These are phyloP conservation scores for Strongylocentrotus purpuratus DNA, from an alignment of 35 echinoderm and acorn worm species.

Conservation along the genomic window DNA sequence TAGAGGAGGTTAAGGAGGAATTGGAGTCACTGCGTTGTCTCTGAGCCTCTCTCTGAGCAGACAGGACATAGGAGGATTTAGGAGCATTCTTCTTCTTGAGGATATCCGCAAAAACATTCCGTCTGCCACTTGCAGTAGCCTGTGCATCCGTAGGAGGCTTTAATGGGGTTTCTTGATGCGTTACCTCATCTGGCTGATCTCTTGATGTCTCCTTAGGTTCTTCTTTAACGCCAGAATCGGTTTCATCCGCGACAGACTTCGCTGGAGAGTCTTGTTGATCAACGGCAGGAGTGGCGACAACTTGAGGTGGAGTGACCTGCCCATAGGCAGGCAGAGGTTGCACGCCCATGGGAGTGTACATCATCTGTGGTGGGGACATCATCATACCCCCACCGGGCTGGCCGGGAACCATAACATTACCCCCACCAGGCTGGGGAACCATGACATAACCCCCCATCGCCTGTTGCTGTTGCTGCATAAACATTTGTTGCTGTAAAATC, in stretches of 20 bases:
- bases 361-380: conserved; percentile 23
- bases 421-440: not conserved
- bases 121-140: conserved; percentile 31
- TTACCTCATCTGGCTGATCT: conserved; percentile 47
- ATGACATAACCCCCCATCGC: not conserved
- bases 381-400: not conserved
- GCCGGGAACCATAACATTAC: not conserved
- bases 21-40: conserved; percentile 63
- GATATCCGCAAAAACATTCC: conserved; percentile 53
- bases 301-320: conserved; percentile 25
- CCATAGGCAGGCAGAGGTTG: conserved; percentile 38
- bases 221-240: not conserved
- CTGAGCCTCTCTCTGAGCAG: conserved; percentile 54
- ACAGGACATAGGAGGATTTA: conserved; percentile 59
- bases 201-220: not conserved
- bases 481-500: conserved; percentile 56
- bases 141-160: not conserved
- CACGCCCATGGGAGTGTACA: conserved; percentile 47
- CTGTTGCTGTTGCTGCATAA: conserved; percentile 40
- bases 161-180: conserved; percentile 19
- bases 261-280: not conserved
- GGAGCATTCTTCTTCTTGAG: conserved; percentile 56
- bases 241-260: not conserved
- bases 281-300: not conserved
- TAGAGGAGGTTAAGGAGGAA: conserved; percentile 46